Percentiles rank a stretch among this genome's conserved stretches.
These are phyloP conservation scores for Copidosoma floridanum DNA, from an alignment of 1,140 invertebrate genomes.

Conservation along the genomic window DNA sequence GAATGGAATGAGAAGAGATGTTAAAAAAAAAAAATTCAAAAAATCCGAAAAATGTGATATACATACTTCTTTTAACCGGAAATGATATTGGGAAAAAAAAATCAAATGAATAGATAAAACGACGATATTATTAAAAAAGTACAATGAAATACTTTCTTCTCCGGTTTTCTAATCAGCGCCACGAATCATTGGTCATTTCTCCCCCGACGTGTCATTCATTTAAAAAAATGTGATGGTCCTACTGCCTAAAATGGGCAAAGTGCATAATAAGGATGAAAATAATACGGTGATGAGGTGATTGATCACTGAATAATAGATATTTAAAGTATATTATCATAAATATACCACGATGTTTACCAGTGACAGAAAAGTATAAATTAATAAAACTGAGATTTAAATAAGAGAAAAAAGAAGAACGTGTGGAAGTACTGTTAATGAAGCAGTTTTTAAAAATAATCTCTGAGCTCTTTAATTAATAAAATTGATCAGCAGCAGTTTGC, in stretches of 20 bases:
- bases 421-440: constrained; percentile 36
- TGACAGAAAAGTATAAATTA: constrained; percentile 26
- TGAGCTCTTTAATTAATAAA: constrained; percentile 35
- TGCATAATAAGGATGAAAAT: constrained; percentile 51
- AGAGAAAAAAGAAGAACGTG: constrained; percentile 13
- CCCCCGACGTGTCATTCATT: constrained; percentile 16
- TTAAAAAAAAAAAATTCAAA: constrained; percentile 13
- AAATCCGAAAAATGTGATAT: constrained; percentile 23
- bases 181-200: constrained; percentile 12
- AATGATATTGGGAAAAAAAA: constrained; percentile 18
- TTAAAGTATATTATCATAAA: constrained; percentile 33
- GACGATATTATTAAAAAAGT: constrained; percentile 19
- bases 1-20: constrained; percentile 1
- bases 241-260: constrained; percentile 43
- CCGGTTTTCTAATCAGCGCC: constrained; percentile 8
- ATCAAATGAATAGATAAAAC: constrained; percentile 14
- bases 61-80: constrained; percentile 12
- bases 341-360: constrained; percentile 40
- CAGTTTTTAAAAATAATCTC: constrained; percentile 39
- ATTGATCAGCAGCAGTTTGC: too few species aligned
- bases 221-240: constrained; percentile 45
- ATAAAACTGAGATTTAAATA: constrained; percentile 19
- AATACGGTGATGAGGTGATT: constrained; percentile 25
- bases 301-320: constrained; percentile 29
- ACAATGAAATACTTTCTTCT: constrained; percentile 3